Evolutionary conservation across 1,140 invertebrate genomes (phyloP).

Genomic region (Oreohelix idahoensis): DNA sequence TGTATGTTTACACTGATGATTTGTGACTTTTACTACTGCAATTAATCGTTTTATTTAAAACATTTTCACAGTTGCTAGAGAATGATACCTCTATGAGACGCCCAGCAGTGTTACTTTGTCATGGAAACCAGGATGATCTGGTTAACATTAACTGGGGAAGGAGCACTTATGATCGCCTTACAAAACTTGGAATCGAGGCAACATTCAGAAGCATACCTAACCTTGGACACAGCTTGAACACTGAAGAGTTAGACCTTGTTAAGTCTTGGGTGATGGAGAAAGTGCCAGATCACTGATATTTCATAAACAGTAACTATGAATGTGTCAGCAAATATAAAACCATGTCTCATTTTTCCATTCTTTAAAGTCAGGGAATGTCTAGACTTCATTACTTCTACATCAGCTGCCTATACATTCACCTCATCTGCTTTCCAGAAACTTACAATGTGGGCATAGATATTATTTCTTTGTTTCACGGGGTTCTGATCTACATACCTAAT

Average conservation of each 20-base stretch:
- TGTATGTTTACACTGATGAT: background rate
- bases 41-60: background rate
- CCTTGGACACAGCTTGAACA: background rate
- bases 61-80: background rate
- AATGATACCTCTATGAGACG: background rate
- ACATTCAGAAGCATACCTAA: background rate
- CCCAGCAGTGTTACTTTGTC: slow-evolving; percentile 14
- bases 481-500: too few species aligned
- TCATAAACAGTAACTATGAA: background rate
- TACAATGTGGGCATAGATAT: too few species aligned
- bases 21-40: background rate
- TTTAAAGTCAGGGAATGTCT: too few species aligned
- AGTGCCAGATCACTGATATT: background rate
- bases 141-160: slow-evolving; percentile 1
- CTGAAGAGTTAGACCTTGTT: slow-evolving; percentile 3
- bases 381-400: too few species aligned
- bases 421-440: too few species aligned
- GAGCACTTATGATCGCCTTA: background rate
- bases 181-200: background rate
- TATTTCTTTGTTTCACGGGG: too few species aligned
- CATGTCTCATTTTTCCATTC: too few species aligned
- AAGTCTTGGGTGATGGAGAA: slow-evolving; percentile 25
- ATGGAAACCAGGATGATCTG: slow-evolving; percentile 16
- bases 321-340: too few species aligned
- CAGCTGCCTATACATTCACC: too few species aligned